These are phyloP conservation scores for Trissolcus japonicus DNA, from an alignment of 2,888 invertebrate species.

Conservation along the genomic window DNA sequence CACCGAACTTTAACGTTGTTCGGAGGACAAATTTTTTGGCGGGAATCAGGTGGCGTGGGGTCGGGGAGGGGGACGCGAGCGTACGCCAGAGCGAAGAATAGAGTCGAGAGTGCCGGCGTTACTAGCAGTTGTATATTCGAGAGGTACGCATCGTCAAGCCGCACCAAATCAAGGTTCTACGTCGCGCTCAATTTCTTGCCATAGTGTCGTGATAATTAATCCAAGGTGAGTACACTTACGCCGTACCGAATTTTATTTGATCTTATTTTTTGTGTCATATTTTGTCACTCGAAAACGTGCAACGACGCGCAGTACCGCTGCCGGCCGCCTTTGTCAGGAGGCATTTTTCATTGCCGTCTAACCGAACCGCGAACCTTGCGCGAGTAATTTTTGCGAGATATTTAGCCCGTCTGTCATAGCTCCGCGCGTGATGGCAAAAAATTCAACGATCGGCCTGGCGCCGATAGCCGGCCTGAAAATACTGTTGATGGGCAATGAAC, in stretches of 20 bases:
- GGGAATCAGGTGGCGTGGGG: constrained; percentile 61
- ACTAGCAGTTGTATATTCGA: constrained; percentile 58
- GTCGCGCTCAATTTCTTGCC: constrained; percentile 20
- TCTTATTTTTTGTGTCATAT: not conserved
- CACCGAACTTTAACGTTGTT: too few relatives aligned
- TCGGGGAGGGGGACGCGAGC: constrained; percentile 48
- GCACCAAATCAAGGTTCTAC: constrained; percentile 2
- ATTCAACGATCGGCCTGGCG: not conserved
- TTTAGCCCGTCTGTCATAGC: not conserved
- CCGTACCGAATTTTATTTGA: not conserved
- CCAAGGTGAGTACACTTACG: constrained; percentile 5
- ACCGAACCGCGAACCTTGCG: not conserved
- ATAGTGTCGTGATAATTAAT: constrained; percentile 34
- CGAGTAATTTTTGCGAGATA: not conserved
- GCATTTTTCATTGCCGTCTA: not conserved
- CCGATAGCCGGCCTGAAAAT: constrained; percentile 7
- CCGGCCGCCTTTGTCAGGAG: not conserved
- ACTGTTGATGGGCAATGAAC: constrained; percentile 5
- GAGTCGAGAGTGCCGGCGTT: constrained; percentile 35
- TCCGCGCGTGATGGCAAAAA: not conserved
- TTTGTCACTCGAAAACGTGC: not conserved
- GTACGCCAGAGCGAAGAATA: constrained; percentile 17
- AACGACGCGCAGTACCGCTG: not conserved
- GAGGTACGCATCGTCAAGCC: constrained; percentile 14
- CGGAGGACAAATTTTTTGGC: constrained; percentile 62